Percentiles rank a stretch among this genome's conserved stretches.
phyloP scores from a whole-genome alignment of 2,113 vertebrate genomes.

The Toxostoma redivivum region DNA sequence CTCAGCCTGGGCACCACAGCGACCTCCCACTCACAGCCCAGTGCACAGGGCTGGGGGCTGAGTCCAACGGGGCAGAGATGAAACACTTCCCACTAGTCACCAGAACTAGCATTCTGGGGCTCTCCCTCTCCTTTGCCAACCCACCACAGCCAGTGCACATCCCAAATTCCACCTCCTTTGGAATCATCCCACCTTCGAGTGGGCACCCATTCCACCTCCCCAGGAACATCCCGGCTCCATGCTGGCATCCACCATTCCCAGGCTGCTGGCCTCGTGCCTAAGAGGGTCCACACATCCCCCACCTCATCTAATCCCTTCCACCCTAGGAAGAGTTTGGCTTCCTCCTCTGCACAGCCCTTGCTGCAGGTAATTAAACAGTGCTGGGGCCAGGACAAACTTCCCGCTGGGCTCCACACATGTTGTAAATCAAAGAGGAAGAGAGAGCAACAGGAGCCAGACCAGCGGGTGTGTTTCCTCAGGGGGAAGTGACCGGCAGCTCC shows the following conservation, averaged over 20 bases:
- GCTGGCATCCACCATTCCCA: background rate
- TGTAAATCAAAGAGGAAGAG: slow-evolving; percentile 27
- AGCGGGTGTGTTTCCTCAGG: background rate
- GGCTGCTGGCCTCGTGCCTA: background rate
- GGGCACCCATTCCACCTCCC: background rate
- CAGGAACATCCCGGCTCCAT: background rate
- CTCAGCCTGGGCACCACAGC: accelerated
- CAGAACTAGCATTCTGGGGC: accelerated
- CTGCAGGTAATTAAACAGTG: background rate
- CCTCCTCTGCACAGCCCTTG: background rate
- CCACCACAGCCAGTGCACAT: background rate
- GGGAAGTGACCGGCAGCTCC: slow-evolving; percentile 46
- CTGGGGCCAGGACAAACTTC: background rate
- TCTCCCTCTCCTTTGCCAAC: background rate
- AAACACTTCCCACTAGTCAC: background rate
- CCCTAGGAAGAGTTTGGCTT: background rate
- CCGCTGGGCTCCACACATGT: accelerated
- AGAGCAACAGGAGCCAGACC: background rate
- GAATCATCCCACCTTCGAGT: background rate
- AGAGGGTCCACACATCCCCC: background rate
- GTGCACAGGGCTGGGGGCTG: accelerated
- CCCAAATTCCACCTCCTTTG: background rate
- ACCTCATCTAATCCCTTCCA: background rate
- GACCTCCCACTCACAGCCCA: background rate
- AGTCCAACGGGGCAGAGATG: background rate